A percentile compares a stretch with the other conserved stretches of the same genome.
Evolutionary conservation across 2,797 vertebrate genomes (phyloP).

Genomic region (Rhinophrynus dorsalis): DNA sequence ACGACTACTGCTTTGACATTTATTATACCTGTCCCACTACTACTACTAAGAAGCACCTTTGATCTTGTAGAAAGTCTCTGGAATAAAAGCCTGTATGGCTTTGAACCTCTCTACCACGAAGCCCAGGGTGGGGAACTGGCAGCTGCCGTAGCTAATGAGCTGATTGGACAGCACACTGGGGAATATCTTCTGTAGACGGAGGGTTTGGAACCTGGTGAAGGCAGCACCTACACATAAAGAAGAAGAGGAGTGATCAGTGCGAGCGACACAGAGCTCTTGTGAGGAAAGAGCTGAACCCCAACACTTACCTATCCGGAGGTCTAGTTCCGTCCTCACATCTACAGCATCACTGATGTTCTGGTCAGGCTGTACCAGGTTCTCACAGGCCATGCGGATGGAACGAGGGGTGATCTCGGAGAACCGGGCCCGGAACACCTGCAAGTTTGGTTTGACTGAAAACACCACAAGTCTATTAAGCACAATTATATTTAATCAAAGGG

Average conservation of each 20-base stretch:
- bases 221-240: conserved; percentile 78
- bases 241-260: too few species aligned
- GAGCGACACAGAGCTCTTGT: background rate
- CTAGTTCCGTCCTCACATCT: conserved; percentile 91
- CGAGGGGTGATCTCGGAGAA: conserved; percentile 94
- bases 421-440: conserved; percentile 87
- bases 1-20: too few species aligned
- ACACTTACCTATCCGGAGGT: conserved; percentile 85
- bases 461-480: background rate
- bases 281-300: background rate
- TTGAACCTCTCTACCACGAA: conserved; percentile 98
- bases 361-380: conserved; percentile 82
- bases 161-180: conserved; percentile 88
- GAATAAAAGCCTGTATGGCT: conserved; percentile 95
- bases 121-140: conserved; percentile 96
- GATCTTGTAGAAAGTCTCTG: conserved; percentile 93
- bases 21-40: too few species aligned
- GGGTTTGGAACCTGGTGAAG: conserved; percentile 95
- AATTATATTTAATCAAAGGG: background rate
- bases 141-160: conserved; percentile 96
- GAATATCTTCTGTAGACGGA: conserved; percentile 90
- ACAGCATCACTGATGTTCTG: conserved; percentile 85
- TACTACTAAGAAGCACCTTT: conserved; percentile 84
- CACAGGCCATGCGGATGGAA: conserved; percentile 84
- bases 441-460: conserved; percentile 79